Conservation (phyloP, 2,113 vertebrate genomes). For the Rhodinocichla rosea region DNA sequence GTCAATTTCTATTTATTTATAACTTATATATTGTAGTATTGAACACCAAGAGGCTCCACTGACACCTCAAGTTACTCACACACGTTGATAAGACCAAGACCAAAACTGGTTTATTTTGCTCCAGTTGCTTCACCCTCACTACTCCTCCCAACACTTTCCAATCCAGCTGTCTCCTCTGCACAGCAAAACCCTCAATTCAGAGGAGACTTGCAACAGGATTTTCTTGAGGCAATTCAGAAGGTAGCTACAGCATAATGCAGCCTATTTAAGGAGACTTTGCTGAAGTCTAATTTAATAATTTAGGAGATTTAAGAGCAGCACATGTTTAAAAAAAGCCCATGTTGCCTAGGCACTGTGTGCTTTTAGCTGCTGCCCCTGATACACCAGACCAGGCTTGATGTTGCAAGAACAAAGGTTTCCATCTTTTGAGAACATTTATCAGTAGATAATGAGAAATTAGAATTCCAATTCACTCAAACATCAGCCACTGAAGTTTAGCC, state of each 20-base stretch:
- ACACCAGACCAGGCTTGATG: background rate
- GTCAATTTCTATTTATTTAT: background rate
- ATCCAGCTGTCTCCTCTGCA: background rate
- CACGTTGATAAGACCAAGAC: background rate
- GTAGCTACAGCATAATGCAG: background rate
- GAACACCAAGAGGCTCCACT: background rate
- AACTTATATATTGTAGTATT: background rate
- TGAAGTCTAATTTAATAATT: slow-evolving; percentile 36
- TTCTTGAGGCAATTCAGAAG: slow-evolving; percentile 12
- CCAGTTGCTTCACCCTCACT: background rate
- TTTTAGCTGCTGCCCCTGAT: background rate
- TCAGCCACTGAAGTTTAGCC: background rate
- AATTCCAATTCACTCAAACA: background rate
- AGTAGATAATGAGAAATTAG: slow-evolving; percentile 33
- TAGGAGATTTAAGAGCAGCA: slow-evolving; percentile 32
- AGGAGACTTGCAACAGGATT: background rate
- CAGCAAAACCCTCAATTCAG: background rate
- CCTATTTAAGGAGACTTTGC: slow-evolving; percentile 5
- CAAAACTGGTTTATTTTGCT: background rate
- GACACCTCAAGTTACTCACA: background rate
- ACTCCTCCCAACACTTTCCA: background rate
- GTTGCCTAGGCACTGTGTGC: background rate
- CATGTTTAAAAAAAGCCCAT: background rate
- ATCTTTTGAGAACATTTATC: slow-evolving; percentile 10
- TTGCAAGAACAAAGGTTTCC: slow-evolving; percentile 5